These are phyloP conservation scores for Neocrepidodera transversa DNA, from an alignment of 2,888 invertebrate species.

Conservation along the genomic window DNA sequence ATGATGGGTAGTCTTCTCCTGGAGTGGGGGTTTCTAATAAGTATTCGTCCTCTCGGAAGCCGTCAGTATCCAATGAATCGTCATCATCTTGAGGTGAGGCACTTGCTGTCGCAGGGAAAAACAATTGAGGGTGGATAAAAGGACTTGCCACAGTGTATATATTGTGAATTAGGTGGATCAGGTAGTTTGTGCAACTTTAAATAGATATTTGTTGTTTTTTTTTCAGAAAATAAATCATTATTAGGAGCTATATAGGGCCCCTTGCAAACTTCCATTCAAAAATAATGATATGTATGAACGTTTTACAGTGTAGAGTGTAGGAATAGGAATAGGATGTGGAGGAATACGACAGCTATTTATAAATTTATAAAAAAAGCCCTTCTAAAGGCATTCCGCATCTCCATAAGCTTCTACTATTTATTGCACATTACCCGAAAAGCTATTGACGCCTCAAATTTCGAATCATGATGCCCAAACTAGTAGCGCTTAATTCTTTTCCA, in stretches of 20 bases:
- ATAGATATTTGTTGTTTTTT: too few relatives aligned
- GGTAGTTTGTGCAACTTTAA: slow-evolving; percentile 46
- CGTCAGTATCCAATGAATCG: slow-evolving; percentile 65
- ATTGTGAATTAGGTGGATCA: slow-evolving; percentile 32
- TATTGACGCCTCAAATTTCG: slow-evolving; percentile 30
- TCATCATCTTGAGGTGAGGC: slow-evolving; percentile 65
- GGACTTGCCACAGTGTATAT: slow-evolving; percentile 33
- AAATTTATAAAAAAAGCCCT: slow-evolving; percentile 52
- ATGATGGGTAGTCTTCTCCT: slow-evolving; percentile 45
- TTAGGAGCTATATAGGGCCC: slow-evolving; percentile 42
- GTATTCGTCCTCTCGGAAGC: slow-evolving; percentile 62
- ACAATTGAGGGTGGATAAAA: slow-evolving; percentile 38
- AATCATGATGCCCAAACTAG: slow-evolving; percentile 46
- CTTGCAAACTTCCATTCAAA: slow-evolving; percentile 45
- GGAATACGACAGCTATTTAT: slow-evolving; percentile 57
- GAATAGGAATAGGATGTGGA: slow-evolving; percentile 41
- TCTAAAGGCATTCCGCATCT: slow-evolving; percentile 57
- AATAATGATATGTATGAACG: slow-evolving; percentile 48
- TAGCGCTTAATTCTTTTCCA: slow-evolving; percentile 28
- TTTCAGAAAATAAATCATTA: slow-evolving; percentile 56
- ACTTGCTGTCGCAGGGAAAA: slow-evolving; percentile 54
- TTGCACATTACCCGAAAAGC: slow-evolving; percentile 46
- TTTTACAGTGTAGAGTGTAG: slow-evolving; percentile 44
- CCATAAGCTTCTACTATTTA: slow-evolving; percentile 51
- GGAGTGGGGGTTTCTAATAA: slow-evolving; percentile 62